Evolutionary conservation across 2,888 invertebrate species (phyloP).

Genomic region (Brenthis ino): DNA sequence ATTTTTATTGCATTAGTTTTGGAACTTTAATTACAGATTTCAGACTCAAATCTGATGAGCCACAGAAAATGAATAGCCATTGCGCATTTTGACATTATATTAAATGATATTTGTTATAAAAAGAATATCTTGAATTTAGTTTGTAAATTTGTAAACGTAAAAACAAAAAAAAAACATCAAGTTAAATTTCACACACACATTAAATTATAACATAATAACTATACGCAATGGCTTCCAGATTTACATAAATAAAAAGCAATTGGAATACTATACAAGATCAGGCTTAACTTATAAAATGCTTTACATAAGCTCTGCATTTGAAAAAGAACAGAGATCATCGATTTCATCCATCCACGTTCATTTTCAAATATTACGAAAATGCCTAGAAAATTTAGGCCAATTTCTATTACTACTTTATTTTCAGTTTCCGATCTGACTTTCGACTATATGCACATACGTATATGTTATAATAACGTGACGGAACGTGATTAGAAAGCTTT

Average conservation of each 20-base stretch:
- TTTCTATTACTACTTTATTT: constrained; percentile 24
- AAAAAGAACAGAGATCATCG: constrained; percentile 20
- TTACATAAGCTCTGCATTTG: constrained; percentile 18
- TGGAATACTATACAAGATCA: constrained; percentile 21
- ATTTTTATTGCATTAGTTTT: constrained; percentile 36
- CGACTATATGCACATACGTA: constrained; percentile 18
- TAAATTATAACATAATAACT: neutral
- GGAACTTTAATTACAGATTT: constrained; percentile 21
- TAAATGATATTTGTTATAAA: neutral
- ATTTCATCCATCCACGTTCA: constrained; percentile 17
- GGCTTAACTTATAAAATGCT: constrained; percentile 12
- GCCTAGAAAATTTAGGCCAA: constrained; percentile 25
- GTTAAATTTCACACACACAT: neutral
- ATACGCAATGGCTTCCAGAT: constrained; percentile 20
- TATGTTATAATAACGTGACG: constrained; percentile 4
- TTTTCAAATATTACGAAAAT: constrained; percentile 14
- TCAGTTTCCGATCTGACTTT: constrained; percentile 24
- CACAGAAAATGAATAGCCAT: constrained; percentile 15
- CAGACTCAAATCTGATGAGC: constrained; percentile 1
- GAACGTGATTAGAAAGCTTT: constrained; percentile 6
- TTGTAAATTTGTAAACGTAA: neutral
- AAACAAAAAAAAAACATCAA: neutral
- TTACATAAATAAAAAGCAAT: constrained; percentile 26
- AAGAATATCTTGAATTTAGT: neutral
- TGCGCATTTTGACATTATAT: constrained; percentile 8